Evolutionary conservation across 2,888 invertebrate genomes (phyloP), one percentile per base, ranked within the genome.

Genomic region (Electrophaes corylata): DNA sequence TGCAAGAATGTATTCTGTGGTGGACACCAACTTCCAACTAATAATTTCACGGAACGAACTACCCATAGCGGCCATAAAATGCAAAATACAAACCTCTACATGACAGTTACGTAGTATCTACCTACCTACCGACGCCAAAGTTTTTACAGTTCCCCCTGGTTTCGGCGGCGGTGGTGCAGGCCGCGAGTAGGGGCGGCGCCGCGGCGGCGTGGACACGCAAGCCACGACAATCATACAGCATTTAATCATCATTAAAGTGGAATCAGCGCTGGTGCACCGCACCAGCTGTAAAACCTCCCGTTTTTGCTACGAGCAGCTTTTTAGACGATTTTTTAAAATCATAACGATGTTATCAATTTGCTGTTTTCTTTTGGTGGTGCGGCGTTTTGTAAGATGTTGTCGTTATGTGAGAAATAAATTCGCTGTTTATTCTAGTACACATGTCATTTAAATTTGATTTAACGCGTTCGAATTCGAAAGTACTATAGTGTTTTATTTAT

Each of bases 181-280:
- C 62, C 65, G 71, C 65, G 48, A 57, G 60, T 46, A 46, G 56
- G 50, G 53, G 61, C n/a, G n/a, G n/a, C n/a, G n/a, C n/a, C n/a
- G n/a, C n/a, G n/a, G n/a, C n/a, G n/a, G n/a, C 60, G 62, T 67
- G 69, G 62, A 60, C 79, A 80, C 81, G 81, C 84, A 81, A 81
- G 79, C 77, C 70, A 76, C 80, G 78, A 84, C 89, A 83, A 91
- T 91, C 88, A 86, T 88, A 86, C 76, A 76, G 79, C 84, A 83
- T 87, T 91, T 91, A 91, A 91, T 91, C 91, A 88, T 89, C 84
- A 91, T 91, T 90, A 91, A 91, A 91, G 77, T 69, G 71, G 78
- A 84, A 91, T 91, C 91, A 91, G 86, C 76, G 78, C 66, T 79
- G 72, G 49, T 60, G 55, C 62, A 58, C 50, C 62, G 65, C 62